These are phyloP conservation scores for Ephydatia muelleri DNA, from an alignment of 37 sponge, comb jelly and placozoan species.

Conservation along the genomic window DNA sequence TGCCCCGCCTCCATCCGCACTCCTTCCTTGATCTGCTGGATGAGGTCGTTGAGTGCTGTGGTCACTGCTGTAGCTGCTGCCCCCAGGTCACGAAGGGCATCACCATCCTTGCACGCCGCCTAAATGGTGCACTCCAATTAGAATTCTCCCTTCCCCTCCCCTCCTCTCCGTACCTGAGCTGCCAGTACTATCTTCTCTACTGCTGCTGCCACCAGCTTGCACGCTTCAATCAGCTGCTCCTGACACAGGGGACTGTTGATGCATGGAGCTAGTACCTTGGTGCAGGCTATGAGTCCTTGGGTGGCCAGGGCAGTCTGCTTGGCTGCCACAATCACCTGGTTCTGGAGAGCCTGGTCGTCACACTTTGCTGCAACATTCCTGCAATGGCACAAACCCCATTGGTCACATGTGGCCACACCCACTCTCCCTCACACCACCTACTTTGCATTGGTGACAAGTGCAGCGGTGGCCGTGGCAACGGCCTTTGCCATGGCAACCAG, in stretches of 20 bases:
- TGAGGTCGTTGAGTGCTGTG: constrained; percentile 78
- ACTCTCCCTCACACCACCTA: constrained; percentile 9
- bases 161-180: constrained; percentile 54
- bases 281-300: constrained; percentile 83
- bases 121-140: neutral
- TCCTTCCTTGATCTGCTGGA: constrained; percentile 78
- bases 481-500: constrained; percentile 91
- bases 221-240: constrained; percentile 88
- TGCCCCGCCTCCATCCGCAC: constrained; percentile 39
- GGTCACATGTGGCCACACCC: neutral
- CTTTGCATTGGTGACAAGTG: constrained; percentile 88
- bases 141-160: neutral
- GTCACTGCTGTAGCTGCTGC: constrained; percentile 88
- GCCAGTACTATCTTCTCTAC: constrained; percentile 87
- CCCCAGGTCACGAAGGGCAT: constrained; percentile 81
- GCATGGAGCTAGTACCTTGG: no score
- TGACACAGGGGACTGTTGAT: constrained; percentile 86
- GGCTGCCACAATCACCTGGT: constrained; percentile 76
- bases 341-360: constrained; percentile 81
- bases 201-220: constrained; percentile 78
- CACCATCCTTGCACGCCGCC: constrained; percentile 91
- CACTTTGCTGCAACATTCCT: constrained; percentile 80
- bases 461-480: constrained; percentile 88
- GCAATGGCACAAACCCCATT: neutral
- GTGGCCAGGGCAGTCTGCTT: constrained; percentile 92